Percentiles rank a stretch among this genome's conserved stretches.
phyloP scores from a whole-genome alignment of 2,797 vertebrate species.

The Pipistrellus pipistrellus region DNA sequence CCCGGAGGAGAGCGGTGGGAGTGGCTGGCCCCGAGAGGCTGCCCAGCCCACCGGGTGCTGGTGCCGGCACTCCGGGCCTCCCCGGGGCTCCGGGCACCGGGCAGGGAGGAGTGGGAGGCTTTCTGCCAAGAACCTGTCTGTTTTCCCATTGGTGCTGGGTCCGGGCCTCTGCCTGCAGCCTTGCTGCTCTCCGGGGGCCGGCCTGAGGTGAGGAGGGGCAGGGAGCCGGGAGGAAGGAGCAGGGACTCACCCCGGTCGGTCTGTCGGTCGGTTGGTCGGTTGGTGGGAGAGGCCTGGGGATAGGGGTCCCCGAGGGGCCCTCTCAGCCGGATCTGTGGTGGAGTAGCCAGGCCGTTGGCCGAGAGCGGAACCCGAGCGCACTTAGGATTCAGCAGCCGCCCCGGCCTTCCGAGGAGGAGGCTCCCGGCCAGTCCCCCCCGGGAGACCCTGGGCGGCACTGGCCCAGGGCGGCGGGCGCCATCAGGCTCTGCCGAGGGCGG shows the following conservation, averaged over 20 bases:
- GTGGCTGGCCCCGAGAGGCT: neutral
- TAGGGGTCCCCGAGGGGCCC: neutral
- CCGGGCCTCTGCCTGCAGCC: neutral
- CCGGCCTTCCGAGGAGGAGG: slow-evolving; percentile 48
- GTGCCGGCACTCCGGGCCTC: neutral
- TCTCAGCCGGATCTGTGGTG: slow-evolving; percentile 43
- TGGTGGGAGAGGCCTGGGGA: neutral
- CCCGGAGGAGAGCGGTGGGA: neutral
- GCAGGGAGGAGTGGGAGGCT: neutral
- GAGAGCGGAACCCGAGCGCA: slow-evolving; percentile 68
- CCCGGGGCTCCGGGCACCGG: neutral
- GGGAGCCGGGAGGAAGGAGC: neutral
- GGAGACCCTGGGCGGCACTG: slow-evolving; percentile 80
- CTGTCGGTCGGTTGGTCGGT: neutral
- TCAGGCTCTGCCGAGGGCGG: slow-evolving; percentile 83
- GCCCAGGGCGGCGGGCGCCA: slow-evolving; percentile 80
- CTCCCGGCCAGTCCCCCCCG: slow-evolving; percentile 80
- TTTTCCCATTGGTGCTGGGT: neutral
- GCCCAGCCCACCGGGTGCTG: neutral
- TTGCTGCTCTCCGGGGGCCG: neutral
- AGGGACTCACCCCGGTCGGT: neutral
- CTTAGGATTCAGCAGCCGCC: slow-evolving; percentile 70
- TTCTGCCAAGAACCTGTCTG: neutral
- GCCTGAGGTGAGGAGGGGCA: neutral
- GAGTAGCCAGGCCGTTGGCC: slow-evolving; percentile 58